Evolutionary conservation across 1,140 invertebrate species (phyloP).

Genomic region (Lethrus apterus): DNA sequence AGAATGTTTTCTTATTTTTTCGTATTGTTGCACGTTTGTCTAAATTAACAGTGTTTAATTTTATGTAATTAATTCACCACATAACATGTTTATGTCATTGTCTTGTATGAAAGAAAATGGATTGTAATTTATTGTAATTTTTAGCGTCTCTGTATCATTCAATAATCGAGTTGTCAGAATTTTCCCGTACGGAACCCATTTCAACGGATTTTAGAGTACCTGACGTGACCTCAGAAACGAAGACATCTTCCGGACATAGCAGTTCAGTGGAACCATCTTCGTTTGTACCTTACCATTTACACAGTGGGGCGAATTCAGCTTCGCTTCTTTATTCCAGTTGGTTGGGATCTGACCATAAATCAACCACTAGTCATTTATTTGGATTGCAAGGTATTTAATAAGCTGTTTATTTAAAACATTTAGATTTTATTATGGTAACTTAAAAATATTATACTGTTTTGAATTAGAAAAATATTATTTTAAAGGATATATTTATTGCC

Average conservation of each 20-base stretch:
- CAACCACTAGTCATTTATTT: conserved; percentile 34
- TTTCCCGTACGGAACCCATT: conserved; percentile 20
- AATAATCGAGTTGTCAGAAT: conserved; percentile 28
- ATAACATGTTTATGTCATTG: no score
- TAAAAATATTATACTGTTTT: no score
- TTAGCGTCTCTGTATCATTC: conserved; percentile 29
- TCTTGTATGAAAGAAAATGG: no score
- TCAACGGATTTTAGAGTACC: conserved; percentile 25
- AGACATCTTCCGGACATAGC: conserved; percentile 19
- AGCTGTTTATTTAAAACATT: background rate
- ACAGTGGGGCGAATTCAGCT: conserved; percentile 20
- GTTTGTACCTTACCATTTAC: conserved; percentile 26
- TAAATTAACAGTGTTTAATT: no score
- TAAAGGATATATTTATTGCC: no score
- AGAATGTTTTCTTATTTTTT: background rate
- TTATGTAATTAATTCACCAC: no score
- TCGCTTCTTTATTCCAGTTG: conserved; percentile 31
- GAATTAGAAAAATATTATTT: no score
- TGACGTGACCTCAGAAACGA: conserved; percentile 19
- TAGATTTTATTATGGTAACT: no score
- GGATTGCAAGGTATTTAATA: conserved; percentile 29
- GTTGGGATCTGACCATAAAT: conserved; percentile 29
- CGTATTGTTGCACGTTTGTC: background rate
- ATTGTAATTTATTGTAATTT: no score
- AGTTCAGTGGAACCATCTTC: conserved; percentile 11